phyloP scores from a whole-genome alignment of 2,797 vertebrate genomes.

The Periophthalmus magnuspinnatus region DNA sequence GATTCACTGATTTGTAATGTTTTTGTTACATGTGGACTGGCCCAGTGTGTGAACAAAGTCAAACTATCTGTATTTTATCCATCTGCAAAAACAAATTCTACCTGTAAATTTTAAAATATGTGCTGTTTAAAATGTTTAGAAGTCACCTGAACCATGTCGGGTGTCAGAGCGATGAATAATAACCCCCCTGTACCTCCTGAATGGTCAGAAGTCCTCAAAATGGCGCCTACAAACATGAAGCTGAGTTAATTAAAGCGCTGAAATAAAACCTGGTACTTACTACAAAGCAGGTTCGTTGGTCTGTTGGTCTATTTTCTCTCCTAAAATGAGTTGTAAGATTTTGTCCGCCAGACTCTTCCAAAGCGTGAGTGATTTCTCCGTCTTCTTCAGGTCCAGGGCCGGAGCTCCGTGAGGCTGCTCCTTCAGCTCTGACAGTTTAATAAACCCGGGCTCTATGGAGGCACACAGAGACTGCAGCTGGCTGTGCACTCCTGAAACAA shows the following conservation, averaged over 20 bases:
- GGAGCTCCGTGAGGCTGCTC: constrained; percentile 28
- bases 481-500: constrained; percentile 70
- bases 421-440: constrained; percentile 55
- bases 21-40: too few species aligned
- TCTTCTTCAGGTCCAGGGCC: constrained; percentile 61
- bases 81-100: too few species aligned
- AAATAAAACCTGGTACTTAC: constrained; percentile 47
- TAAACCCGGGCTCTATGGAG: constrained; percentile 73
- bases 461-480: constrained; percentile 66
- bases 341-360: constrained; percentile 70
- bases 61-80: too few species aligned
- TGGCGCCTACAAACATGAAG: too few species aligned
- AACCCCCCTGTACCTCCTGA: too few species aligned
- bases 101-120: too few species aligned
- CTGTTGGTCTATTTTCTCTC: constrained; percentile 48
- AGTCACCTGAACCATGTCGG: too few species aligned
- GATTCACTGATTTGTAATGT: too few species aligned
- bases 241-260: not conserved
- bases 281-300: constrained; percentile 26
- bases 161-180: too few species aligned
- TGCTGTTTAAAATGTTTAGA: too few species aligned
- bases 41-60: too few species aligned
- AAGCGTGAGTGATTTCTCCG: constrained; percentile 62
- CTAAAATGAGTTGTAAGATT: constrained; percentile 44
- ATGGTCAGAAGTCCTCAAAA: too few species aligned